Conservation (phyloP, 2,888 invertebrate genomes). For the Plagiodera versicolora region DNA sequence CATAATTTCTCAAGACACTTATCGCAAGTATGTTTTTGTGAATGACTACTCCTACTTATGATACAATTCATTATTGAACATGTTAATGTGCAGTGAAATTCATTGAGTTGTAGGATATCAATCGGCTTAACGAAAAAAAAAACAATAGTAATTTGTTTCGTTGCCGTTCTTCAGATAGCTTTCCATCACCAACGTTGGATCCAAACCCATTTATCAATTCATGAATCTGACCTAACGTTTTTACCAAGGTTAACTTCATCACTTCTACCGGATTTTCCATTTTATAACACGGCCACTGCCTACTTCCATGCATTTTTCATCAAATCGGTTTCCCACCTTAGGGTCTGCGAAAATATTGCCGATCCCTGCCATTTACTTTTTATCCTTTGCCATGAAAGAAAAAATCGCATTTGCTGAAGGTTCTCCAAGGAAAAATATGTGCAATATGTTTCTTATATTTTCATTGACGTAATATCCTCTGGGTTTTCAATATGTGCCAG, state of each 20-base stretch:
- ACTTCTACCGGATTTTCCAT: background rate
- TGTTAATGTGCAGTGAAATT: too few species aligned
- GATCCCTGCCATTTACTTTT: background rate
- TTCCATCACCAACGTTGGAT: background rate
- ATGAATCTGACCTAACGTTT: background rate
- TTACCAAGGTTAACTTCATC: background rate
- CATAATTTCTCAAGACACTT: too few species aligned
- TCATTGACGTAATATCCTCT: background rate
- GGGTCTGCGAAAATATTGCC: background rate
- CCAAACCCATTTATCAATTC: background rate
- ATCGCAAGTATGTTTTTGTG: too few species aligned
- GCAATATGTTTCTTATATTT: conserved; percentile 1
- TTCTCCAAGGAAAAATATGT: background rate
- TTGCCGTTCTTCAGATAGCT: too few species aligned
- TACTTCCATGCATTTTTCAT: background rate
- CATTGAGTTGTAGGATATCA: too few species aligned
- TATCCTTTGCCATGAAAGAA: background rate
- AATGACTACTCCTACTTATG: too few species aligned
- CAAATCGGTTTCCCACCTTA: background rate
- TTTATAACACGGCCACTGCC: background rate
- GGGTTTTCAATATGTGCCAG: background rate
- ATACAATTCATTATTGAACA: too few species aligned
- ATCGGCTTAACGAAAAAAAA: too few species aligned
- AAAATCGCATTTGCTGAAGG: background rate
- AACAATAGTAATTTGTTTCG: too few species aligned